Conservation (phyloP, 2,888 invertebrate species). For the Andrena fulva region DNA sequence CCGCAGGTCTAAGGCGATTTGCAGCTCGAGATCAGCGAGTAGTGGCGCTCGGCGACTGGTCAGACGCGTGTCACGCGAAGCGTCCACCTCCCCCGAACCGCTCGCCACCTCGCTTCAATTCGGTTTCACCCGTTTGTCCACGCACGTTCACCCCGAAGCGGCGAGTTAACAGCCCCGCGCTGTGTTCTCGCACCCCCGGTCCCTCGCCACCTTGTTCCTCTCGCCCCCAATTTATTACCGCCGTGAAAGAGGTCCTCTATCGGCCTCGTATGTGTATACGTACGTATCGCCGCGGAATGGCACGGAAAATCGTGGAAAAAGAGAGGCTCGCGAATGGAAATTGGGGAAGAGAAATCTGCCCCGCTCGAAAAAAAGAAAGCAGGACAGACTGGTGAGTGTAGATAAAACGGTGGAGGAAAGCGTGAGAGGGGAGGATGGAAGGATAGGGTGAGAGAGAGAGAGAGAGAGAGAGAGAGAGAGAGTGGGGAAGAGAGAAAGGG, state of each 20-base stretch:
- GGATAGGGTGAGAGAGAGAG: not conserved
- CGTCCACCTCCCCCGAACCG: not conserved
- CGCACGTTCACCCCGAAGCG: not conserved
- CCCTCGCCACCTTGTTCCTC: not conserved
- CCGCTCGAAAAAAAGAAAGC: conserved; percentile 3
- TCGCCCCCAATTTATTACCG: conserved; percentile 12
- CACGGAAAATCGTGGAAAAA: not conserved
- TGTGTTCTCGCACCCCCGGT: not conserved
- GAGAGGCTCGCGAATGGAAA: conserved; percentile 35
- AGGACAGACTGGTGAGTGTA: conserved; percentile 20
- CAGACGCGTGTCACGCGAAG: not conserved
- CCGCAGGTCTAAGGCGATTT: not conserved
- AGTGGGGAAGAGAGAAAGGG: not conserved
- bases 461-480: not conserved
- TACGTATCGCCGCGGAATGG: not conserved
- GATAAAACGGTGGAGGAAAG: conserved; percentile 28
- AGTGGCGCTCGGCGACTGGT: not conserved
- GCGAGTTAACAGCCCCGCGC: conserved; percentile 28
- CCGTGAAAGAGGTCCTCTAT: not conserved
- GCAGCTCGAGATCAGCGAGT: not conserved
- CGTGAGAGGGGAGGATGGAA: not conserved
- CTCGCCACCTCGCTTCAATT: conserved; percentile 3
- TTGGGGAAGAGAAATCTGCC: conserved; percentile 24
- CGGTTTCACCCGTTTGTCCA: not conserved
- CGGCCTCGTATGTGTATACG: not conserved